phyloP scores from a whole-genome alignment of 1,140 invertebrate genomes.

The Asobara japonica region DNA sequence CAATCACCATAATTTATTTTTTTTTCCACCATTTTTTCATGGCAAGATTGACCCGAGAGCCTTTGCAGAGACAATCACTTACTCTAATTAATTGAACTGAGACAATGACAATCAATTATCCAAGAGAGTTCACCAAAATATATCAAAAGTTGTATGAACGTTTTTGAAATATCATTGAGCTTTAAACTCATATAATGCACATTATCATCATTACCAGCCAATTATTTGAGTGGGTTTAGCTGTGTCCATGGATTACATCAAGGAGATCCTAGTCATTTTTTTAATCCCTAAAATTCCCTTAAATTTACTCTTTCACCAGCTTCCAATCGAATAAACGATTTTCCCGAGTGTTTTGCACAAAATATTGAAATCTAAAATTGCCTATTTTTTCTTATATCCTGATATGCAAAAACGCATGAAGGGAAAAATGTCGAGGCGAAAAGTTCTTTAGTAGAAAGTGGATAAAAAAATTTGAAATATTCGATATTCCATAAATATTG shows the following conservation, averaged over 20 bases:
- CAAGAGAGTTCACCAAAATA: conserved; percentile 3
- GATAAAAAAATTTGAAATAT: no score
- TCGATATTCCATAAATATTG: no score
- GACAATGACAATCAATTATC: not conserved
- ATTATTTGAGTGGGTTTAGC: conserved; percentile 1
- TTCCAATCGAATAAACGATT: not conserved
- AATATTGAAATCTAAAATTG: no score
- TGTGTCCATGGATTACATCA: not conserved
- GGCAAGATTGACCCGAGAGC: conserved; percentile 22
- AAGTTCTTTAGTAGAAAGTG: no score
- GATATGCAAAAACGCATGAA: no score
- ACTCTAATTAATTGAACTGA: conserved; percentile 59
- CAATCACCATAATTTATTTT: conserved; percentile 31
- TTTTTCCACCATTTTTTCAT: not conserved
- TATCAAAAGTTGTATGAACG: not conserved
- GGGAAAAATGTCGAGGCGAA: no score
- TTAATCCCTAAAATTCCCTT: not conserved
- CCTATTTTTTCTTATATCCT: no score
- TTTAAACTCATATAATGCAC: not conserved
- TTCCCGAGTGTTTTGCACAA: not conserved
- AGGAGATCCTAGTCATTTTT: not conserved
- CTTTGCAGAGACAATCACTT: conserved; percentile 54
- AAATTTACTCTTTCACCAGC: no score
- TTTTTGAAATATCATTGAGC: not conserved
- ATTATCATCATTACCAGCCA: not conserved